Evolutionary conservation across 1,140 invertebrate species (phyloP).

Genomic region (Diabrotica virgifera): DNA sequence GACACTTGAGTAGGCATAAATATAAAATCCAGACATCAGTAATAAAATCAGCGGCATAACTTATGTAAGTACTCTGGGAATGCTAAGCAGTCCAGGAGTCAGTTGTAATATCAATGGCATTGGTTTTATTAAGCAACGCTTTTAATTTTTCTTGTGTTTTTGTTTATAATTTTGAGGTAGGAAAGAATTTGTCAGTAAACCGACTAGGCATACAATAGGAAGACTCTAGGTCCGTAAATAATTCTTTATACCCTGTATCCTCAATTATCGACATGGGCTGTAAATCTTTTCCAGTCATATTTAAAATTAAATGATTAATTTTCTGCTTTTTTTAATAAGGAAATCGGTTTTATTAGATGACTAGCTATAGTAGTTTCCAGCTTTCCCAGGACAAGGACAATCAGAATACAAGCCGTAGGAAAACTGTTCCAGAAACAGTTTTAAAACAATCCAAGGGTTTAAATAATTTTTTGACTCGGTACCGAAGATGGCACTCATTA

Average conservation of each 20-base stretch:
- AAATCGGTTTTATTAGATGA: constrained; percentile 8
- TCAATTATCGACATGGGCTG: constrained; percentile 36
- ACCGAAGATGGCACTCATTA: too few relatives aligned
- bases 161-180: constrained; percentile 25
- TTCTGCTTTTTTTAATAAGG: constrained; percentile 12
- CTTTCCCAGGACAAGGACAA: too few relatives aligned
- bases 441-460: too few relatives aligned
- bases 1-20: constrained; percentile 7
- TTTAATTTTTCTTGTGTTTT: constrained; percentile 6
- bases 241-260: constrained; percentile 36
- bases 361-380: constrained; percentile 5
- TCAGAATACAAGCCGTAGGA: too few relatives aligned
- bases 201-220: constrained; percentile 25
- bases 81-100: constrained; percentile 22
- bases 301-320: constrained; percentile 34
- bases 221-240: constrained; percentile 33
- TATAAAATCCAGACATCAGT: constrained; percentile 14
- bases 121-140: background rate
- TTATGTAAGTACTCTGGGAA: constrained; percentile 21
- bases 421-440: too few relatives aligned
- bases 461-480: too few relatives aligned
- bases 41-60: constrained; percentile 19
- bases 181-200: constrained; percentile 29
- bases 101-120: constrained; percentile 14
- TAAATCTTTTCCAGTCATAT: constrained; percentile 36